phyloP scores from a whole-genome alignment of 2,888 invertebrate species.

The Lamproptera curius region DNA sequence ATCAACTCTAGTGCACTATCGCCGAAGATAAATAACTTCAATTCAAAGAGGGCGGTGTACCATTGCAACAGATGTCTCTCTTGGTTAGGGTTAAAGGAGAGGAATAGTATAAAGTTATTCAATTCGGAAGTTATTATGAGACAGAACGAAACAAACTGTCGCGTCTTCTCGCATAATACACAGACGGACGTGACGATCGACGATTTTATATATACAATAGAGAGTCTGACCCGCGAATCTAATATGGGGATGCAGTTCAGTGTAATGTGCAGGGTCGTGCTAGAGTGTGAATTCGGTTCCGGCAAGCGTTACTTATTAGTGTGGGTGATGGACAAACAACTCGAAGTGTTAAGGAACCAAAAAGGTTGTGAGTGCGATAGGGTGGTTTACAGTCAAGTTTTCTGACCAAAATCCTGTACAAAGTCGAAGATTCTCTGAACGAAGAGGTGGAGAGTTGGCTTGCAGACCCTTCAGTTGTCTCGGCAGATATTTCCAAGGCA shows the following conservation, averaged over 20 bases:
- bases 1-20: constrained; percentile 58
- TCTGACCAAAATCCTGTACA: constrained; percentile 78
- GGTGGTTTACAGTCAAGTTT: constrained; percentile 60
- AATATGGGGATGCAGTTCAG: constrained; percentile 67
- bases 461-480: constrained; percentile 69
- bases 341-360: constrained; percentile 66
- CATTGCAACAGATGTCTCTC: constrained; percentile 78
- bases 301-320: constrained; percentile 75
- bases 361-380: constrained; percentile 42
- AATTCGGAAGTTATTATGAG: constrained; percentile 75
- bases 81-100: constrained; percentile 75
- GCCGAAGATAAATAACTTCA: constrained; percentile 65
- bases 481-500: constrained; percentile 75
- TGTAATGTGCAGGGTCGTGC: constrained; percentile 74
- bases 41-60: constrained; percentile 59
- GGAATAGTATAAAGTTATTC: constrained; percentile 70
- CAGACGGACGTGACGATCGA: constrained; percentile 45
- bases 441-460: constrained; percentile 72
- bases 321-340: constrained; percentile 80
- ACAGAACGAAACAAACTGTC: constrained; percentile 37
- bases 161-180: constrained; percentile 46
- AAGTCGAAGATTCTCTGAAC: constrained; percentile 60
- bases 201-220: constrained; percentile 76
- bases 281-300: constrained; percentile 59
- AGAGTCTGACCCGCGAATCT: constrained; percentile 67